Percentiles rank a stretch among this genome's conserved stretches.
Evolutionary conservation across 2,113 vertebrate species (phyloP).

Genomic region (Cyanoderma ruficeps): DNA sequence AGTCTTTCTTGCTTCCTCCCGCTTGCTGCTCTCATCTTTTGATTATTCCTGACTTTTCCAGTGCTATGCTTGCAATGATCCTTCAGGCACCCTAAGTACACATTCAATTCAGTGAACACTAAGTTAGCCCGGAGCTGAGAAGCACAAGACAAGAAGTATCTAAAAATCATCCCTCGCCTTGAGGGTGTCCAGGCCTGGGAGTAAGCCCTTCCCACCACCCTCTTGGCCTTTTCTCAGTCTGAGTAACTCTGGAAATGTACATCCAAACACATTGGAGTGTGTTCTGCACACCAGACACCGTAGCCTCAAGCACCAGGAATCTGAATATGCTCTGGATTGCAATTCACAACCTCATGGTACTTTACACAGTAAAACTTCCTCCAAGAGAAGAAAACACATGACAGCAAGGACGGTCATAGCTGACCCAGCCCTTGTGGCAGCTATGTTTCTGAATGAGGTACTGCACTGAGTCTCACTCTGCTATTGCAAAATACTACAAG

Average conservation of each 20-base stretch:
- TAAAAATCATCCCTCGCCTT: neutral
- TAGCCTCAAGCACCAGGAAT: neutral
- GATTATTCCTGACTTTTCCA: neutral
- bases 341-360: neutral
- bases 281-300: neutral
- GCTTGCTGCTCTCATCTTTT: neutral
- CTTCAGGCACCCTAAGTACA: neutral
- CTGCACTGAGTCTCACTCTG: neutral
- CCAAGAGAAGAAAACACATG: neutral
- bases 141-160: neutral
- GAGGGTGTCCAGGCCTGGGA: neutral
- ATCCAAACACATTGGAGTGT: too few species aligned
- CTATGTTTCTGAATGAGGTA: accelerated
- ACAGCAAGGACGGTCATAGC: neutral
- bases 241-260: neutral
- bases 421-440: neutral
- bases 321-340: neutral
- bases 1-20: neutral
- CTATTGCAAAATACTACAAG: neutral
- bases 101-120: neutral
- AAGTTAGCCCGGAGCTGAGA: neutral
- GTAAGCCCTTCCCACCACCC: neutral
- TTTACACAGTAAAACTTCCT: neutral
- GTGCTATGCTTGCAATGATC: neutral
- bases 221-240: neutral